Evolutionary conservation across 1,140 invertebrate species (phyloP).

Genomic region (Drosophila virilis): DNA sequence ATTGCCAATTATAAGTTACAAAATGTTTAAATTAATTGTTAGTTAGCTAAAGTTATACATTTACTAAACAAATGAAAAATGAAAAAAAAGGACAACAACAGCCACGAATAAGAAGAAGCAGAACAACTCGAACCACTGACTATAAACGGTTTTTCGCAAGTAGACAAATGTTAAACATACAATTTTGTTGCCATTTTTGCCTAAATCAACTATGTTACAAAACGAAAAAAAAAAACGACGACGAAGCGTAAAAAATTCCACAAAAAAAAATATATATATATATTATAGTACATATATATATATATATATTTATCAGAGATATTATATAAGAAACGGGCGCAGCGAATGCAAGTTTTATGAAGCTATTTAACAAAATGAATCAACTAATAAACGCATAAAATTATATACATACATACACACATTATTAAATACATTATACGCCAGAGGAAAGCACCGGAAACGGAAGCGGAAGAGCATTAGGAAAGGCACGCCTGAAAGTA

Average conservation of each 20-base stretch:
- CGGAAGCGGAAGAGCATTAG: background rate
- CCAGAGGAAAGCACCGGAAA: background rate
- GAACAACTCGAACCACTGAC: constrained; percentile 56
- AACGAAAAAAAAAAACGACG: constrained; percentile 47
- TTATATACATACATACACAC: constrained; percentile 38
- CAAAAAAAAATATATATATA: constrained; percentile 40
- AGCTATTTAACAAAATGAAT: constrained; percentile 53
- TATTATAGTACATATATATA: constrained; percentile 56
- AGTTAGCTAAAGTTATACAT: constrained; percentile 83
- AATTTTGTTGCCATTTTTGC: constrained; percentile 84
- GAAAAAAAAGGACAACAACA: constrained; percentile 25
- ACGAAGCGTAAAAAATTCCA: constrained; percentile 60
- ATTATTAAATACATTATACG: constrained; percentile 42
- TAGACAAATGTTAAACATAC: constrained; percentile 83
- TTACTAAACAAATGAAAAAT: constrained; percentile 53
- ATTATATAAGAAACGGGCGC: constrained; percentile 53
- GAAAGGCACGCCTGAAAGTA: constrained; percentile 45
- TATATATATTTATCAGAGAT: constrained; percentile 78
- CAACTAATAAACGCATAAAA: constrained; percentile 49
- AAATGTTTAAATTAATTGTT: constrained; percentile 83
- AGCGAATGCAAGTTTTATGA: constrained; percentile 62
- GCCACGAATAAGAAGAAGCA: constrained; percentile 21
- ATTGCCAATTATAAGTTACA: constrained; percentile 81
- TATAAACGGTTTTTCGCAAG: constrained; percentile 66
- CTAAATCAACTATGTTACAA: constrained; percentile 84